phyloP scores from a whole-genome alignment of 2,797 vertebrate genomes.

The Moxostoma hubbsi region DNA sequence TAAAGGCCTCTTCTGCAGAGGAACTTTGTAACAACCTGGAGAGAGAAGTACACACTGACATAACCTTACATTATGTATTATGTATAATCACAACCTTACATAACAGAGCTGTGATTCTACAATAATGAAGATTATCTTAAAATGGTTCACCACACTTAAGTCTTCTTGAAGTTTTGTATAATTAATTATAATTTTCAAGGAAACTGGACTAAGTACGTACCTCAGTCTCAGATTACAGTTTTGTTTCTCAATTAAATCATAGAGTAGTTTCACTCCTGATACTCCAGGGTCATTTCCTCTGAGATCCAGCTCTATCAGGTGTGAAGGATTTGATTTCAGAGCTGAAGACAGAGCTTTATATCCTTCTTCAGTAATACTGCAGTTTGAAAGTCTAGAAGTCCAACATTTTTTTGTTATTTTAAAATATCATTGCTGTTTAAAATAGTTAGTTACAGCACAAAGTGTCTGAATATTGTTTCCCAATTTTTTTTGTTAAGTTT shows the following conservation, averaged over 20 bases:
- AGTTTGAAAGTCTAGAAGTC: not conserved
- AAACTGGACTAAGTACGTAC: not conserved
- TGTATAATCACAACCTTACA: too few relatives aligned
- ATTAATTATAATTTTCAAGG: too few relatives aligned
- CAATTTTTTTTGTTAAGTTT: too few relatives aligned
- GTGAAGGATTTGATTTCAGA: not conserved
- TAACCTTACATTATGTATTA: too few relatives aligned
- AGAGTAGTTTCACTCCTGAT: not conserved
- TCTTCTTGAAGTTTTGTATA: too few relatives aligned
- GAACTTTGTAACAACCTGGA: not conserved
- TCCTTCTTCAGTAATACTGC: not conserved
- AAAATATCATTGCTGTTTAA: not conserved
- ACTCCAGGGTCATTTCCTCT: not conserved
- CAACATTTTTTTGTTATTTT: not conserved
- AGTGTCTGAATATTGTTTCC: too few relatives aligned
- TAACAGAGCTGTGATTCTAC: too few relatives aligned
- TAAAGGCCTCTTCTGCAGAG: not conserved
- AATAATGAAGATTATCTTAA: too few relatives aligned
- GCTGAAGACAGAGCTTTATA: conserved; percentile 17
- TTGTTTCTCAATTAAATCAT: not conserved
- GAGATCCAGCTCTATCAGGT: not conserved
- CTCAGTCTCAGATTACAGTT: not conserved
- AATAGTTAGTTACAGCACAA: too few relatives aligned
- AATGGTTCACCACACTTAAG: too few relatives aligned
- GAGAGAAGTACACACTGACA: too few relatives aligned